Percentiles rank a stretch among this genome's conserved stretches.
Conservation (phyloP, 2,113 vertebrate genomes). For the Gopherus evgoodei region DNA sequence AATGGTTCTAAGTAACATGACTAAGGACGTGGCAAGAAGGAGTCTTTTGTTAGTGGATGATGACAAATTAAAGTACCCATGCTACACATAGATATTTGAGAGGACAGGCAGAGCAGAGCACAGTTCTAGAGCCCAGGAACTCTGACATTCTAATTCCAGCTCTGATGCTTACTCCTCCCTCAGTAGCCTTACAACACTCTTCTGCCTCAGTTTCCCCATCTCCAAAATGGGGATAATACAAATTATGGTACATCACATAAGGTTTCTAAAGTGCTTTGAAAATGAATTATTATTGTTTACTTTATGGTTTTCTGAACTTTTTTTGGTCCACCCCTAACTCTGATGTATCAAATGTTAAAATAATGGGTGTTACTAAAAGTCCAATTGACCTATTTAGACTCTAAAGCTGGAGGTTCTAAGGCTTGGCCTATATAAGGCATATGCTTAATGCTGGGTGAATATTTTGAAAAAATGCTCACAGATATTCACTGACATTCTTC, state of each 20-base stretch:
- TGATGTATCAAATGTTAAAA: neutral
- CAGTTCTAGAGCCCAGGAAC: neutral
- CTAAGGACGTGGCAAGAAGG: neutral
- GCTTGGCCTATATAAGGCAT: neutral
- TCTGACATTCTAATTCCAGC: neutral
- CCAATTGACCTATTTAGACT: neutral
- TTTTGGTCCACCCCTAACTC: neutral
- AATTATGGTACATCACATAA: neutral
- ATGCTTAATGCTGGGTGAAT: neutral
- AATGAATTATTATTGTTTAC: neutral
- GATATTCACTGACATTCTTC: neutral
- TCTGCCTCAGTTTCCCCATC: neutral
- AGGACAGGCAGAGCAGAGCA: neutral
- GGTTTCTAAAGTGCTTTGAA: neutral
- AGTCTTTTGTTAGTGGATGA: neutral
- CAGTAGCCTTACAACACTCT: neutral
- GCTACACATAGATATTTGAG: neutral
- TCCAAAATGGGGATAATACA: neutral
- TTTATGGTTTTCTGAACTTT: neutral
- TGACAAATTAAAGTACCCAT: neutral
- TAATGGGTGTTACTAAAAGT: neutral
- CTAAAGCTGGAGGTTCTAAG: neutral
- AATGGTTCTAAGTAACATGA: neutral
- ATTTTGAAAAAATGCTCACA: constrained; percentile 7
- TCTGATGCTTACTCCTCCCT: neutral